Percentiles rank a stretch among this genome's conserved stretches.
Conservation (phyloP, 1,140 invertebrate genomes). For the Lepidurus apus region DNA sequence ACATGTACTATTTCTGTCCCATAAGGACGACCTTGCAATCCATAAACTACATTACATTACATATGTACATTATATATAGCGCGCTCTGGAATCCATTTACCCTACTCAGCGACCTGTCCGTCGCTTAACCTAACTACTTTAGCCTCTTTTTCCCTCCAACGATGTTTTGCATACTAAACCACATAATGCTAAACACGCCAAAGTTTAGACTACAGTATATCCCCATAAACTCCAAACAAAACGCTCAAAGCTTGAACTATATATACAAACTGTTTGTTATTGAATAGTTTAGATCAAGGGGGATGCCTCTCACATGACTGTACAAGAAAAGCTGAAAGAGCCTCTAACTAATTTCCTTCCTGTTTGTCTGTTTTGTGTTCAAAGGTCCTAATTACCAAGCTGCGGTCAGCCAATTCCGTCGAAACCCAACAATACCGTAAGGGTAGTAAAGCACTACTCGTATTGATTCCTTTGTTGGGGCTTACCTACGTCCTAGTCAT, state of each 20-base stretch:
- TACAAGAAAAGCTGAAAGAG: no score
- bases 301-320: no score
- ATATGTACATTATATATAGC: neutral
- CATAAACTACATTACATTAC: slow-evolving; percentile 2
- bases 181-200: neutral
- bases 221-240: neutral
- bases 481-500: slow-evolving; percentile 78
- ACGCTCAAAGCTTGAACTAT: neutral
- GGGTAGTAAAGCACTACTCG: slow-evolving; percentile 78
- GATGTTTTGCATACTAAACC: neutral
- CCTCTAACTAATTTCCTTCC: neutral
- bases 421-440: slow-evolving; percentile 85
- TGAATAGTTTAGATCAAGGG: neutral
- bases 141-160: neutral
- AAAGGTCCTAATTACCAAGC: slow-evolving; percentile 85
- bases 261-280: neutral
- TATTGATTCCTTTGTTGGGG: slow-evolving; percentile 80
- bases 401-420: slow-evolving; percentile 73
- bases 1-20: no score
- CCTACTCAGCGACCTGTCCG: neutral
- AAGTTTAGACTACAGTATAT: neutral
- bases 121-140: slow-evolving; percentile 2
- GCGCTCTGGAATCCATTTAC: neutral
- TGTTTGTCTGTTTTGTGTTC: slow-evolving; percentile 31
- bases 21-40: neutral